Base-by-base conservation (phyloP, 2,113 vertebrate species). In the Rostratula benghalensis region DNA sequence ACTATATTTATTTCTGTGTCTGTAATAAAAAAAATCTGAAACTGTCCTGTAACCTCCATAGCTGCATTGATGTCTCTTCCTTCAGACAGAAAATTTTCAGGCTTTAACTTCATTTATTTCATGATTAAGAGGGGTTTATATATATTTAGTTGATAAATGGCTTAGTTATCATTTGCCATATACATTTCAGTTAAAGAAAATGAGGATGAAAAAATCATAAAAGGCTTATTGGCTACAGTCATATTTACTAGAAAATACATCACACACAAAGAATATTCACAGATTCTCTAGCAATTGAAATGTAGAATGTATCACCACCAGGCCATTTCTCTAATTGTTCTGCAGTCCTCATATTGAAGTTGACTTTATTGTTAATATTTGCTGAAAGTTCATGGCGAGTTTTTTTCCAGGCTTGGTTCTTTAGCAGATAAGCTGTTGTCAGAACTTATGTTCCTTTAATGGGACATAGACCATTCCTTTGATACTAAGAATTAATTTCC, bases 331-430 rank as follows among this genome's bases (percentile, higher is more conserved):
- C 10, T 69, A 3, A 2, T 22, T 15, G 3, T 48, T 64, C 31
- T 15, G 30, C 0, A 0, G 41, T 37, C 22, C 18, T 78, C 53
- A 30, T 33, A 11, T 3, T 4, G 19, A 43, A 22, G 30, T 6
- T 84, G 43, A 43, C 35, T 80, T 73, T 35, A 48, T 60, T 63
- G 24, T 35, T 73, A 54, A 7, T 89, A 33, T 43, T 35, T 76
- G 35, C 27, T 71, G 21, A 30, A 46, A 50, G 10, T 65, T 71
- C 54, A 16, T 11, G 11, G 46, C 0, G 7, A 5, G 10, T 3
- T 13, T 69, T 86, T 80, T 83, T 54, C 61, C 50, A 63, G 4
- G 13, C 65, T n/a, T 48, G 22, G 14, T 78, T 90, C 46, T 89
- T 30, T 22, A 75, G 50, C 19, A 69, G 27, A 57, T 30, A 65